Evolutionary conservation across 2,113 vertebrate genomes (phyloP).

Genomic region (Phaethornis superciliosus): DNA sequence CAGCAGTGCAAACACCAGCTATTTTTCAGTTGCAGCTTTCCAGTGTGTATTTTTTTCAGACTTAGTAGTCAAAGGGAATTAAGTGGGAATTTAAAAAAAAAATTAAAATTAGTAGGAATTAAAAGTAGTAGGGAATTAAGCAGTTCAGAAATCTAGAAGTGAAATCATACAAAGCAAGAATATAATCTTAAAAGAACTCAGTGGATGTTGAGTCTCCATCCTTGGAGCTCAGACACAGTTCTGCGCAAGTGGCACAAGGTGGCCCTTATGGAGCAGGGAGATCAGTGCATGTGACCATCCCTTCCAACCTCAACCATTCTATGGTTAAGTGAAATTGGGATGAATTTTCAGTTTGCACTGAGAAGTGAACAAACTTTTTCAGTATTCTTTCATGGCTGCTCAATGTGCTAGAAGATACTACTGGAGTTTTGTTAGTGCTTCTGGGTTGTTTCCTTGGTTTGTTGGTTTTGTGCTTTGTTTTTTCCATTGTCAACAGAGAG

Average conservation of each 20-base stretch:
- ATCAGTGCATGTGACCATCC: neutral
- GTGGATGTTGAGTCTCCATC: neutral
- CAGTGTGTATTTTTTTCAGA: neutral
- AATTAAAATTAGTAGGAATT: too few species aligned
- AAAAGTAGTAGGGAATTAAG: neutral
- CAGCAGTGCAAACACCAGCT: neutral
- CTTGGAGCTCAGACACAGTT: neutral
- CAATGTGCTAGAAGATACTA: neutral
- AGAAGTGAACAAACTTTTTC: neutral
- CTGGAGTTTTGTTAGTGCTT: neutral
- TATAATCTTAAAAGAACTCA: neutral
- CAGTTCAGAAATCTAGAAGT: neutral
- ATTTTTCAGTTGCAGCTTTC: neutral
- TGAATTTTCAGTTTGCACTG: neutral
- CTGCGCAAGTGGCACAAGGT: neutral
- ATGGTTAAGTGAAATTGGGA: neutral
- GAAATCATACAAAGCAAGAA: neutral
- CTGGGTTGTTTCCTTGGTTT: neutral
- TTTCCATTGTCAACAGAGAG: neutral
- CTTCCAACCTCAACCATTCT: neutral
- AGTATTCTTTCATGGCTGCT: neutral
- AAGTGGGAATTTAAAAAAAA: too few species aligned
- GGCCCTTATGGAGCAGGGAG: neutral
- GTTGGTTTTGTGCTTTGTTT: neutral
- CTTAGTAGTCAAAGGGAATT: neutral